These are phyloP conservation scores for Orussus abietinus DNA, from an alignment of 1,140 invertebrate genomes.

Conservation along the genomic window DNA sequence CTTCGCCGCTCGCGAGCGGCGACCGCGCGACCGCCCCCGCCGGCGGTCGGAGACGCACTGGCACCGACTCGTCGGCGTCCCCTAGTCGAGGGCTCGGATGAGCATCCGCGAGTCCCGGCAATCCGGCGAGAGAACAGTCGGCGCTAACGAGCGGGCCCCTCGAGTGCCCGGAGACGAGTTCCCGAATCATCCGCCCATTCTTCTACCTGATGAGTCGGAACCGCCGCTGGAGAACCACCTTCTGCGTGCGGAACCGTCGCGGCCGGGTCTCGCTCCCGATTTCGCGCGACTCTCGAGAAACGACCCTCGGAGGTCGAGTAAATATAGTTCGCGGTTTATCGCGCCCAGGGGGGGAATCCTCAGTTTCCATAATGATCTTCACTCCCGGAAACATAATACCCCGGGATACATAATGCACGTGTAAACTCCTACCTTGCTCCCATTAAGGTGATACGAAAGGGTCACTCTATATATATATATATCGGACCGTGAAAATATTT, in stretches of 20 bases:
- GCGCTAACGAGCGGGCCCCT: slow-evolving; percentile 23
- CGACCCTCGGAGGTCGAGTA: background rate
- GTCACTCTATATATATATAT: too few relatives aligned
- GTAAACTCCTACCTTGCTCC: too few relatives aligned
- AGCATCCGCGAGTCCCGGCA: slow-evolving; percentile 1
- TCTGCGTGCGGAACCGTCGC: background rate
- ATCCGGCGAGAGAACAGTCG: slow-evolving; percentile 14
- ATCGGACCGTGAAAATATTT: too few relatives aligned
- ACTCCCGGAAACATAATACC: too few relatives aligned
- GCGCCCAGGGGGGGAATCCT: background rate
- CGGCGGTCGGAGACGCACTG: slow-evolving; percentile 4
- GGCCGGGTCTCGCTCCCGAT: background rate
- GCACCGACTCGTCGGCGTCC: background rate
- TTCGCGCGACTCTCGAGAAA: background rate
- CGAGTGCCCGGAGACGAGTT: too few relatives aligned
- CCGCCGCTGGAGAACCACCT: slow-evolving; percentile 8
- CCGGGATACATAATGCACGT: too few relatives aligned
- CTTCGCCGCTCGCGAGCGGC: background rate
- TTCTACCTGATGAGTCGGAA: too few relatives aligned
- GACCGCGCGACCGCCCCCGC: slow-evolving; percentile 17
- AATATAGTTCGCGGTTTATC: background rate
- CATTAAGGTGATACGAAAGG: too few relatives aligned
- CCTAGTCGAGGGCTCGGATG: background rate
- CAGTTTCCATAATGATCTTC: too few relatives aligned
- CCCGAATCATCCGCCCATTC: too few relatives aligned